phyloP scores from a whole-genome alignment of 2,888 invertebrate species.

The Acronicta aceris region DNA sequence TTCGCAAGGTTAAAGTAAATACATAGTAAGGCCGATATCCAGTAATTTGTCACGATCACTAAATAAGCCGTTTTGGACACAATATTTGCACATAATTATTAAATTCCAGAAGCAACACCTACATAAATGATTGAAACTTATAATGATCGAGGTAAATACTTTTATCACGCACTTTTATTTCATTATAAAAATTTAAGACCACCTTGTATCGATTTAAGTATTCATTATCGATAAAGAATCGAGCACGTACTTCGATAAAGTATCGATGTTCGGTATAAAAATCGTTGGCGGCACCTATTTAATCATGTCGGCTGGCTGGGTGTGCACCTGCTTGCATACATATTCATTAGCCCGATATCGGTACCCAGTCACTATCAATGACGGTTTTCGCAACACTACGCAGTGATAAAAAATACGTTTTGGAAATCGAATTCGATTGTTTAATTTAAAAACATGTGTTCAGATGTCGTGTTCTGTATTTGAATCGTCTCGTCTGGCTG shows the following conservation, averaged over 20 bases:
- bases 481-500: slow-evolving; percentile 48
- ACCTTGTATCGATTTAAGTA: slow-evolving; percentile 58
- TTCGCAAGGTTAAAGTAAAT: slow-evolving; percentile 30
- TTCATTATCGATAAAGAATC: slow-evolving; percentile 69
- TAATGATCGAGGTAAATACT: slow-evolving; percentile 46
- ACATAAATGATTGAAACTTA: slow-evolving; percentile 49
- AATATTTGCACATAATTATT: slow-evolving; percentile 49
- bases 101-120: slow-evolving; percentile 44
- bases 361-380: slow-evolving; percentile 80
- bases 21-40: slow-evolving; percentile 34
- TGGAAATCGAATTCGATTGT: slow-evolving; percentile 54
- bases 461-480: slow-evolving; percentile 49
- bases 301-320: slow-evolving; percentile 73
- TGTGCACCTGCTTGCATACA: slow-evolving; percentile 86
- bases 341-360: slow-evolving; percentile 84
- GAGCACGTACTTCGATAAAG: slow-evolving; percentile 69
- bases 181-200: slow-evolving; percentile 52
- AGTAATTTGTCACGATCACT: slow-evolving; percentile 48
- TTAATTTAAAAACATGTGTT: slow-evolving; percentile 52
- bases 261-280: slow-evolving; percentile 80
- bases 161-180: slow-evolving; percentile 47
- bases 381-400: slow-evolving; percentile 75
- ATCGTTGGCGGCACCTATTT: slow-evolving; percentile 85
- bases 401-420: slow-evolving; percentile 54
- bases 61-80: slow-evolving; percentile 42